Evolutionary conservation across 2,888 invertebrate species (phyloP).

Genomic region (Epinotia ramella): DNA sequence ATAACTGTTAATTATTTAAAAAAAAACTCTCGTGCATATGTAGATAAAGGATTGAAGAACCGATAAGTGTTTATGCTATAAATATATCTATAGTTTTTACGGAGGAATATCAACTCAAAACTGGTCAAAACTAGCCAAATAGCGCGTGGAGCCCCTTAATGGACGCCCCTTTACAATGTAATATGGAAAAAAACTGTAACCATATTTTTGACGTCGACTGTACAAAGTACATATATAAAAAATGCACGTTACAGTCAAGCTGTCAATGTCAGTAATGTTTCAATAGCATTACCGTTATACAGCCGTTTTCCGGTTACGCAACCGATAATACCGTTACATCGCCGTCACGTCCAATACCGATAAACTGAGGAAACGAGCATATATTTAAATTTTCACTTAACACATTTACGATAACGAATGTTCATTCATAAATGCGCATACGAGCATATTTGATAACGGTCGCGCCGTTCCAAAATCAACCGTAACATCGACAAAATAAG

Average conservation of each 20-base stretch:
- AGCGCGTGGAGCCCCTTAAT: too few relatives aligned
- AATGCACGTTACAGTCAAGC: slow-evolving; percentile 2
- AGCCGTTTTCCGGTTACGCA: slow-evolving; percentile 31
- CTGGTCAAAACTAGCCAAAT: too few relatives aligned
- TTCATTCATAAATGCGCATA: slow-evolving; percentile 52
- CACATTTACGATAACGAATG: slow-evolving; percentile 57
- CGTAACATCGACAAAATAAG: slow-evolving; percentile 7
- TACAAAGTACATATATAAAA: neutral
- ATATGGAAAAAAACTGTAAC: too few relatives aligned
- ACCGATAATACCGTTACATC: slow-evolving; percentile 35
- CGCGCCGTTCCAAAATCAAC: slow-evolving; percentile 17
- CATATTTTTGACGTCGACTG: too few relatives aligned
- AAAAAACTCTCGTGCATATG: too few relatives aligned
- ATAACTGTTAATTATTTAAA: too few relatives aligned
- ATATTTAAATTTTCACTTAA: slow-evolving; percentile 65
- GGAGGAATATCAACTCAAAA: too few relatives aligned
- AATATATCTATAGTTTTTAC: too few relatives aligned
- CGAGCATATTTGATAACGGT: slow-evolving; percentile 31
- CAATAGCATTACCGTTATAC: slow-evolving; percentile 23
- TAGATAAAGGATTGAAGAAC: too few relatives aligned
- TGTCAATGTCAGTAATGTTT: slow-evolving; percentile 16
- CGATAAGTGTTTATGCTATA: too few relatives aligned
- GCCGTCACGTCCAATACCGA: slow-evolving; percentile 47
- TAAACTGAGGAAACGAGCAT: slow-evolving; percentile 49
- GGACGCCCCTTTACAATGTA: too few relatives aligned